Conservation (phyloP, 2,888 invertebrate species). For the Spodoptera picta region DNA sequence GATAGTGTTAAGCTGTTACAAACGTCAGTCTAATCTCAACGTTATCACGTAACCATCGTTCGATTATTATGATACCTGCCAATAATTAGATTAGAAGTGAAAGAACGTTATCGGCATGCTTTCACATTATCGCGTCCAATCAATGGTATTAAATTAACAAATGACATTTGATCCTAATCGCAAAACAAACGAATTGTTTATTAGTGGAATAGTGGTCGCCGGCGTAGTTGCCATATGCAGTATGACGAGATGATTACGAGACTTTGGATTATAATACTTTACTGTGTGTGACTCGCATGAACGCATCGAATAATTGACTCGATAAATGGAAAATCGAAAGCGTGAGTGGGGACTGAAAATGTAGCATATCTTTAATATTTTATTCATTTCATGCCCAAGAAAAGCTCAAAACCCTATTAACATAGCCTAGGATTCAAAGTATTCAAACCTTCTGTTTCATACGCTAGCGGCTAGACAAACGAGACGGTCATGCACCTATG, state of each 20-base stretch:
- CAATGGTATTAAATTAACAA: slow-evolving; percentile 33
- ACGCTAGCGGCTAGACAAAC: no score
- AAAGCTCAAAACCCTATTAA: no score
- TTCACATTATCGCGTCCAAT: slow-evolving; percentile 39
- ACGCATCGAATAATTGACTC: slow-evolving; percentile 44
- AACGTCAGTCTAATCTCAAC: slow-evolving; percentile 16
- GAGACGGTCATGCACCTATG: no score
- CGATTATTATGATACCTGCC: slow-evolving; percentile 26
- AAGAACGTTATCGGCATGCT: slow-evolving; percentile 28
- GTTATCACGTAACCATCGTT: slow-evolving; percentile 22
- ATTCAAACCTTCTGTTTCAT: no score
- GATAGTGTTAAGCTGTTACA: slow-evolving; percentile 3
- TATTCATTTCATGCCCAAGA: neutral
- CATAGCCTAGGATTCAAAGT: no score
- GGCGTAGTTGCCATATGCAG: neutral
- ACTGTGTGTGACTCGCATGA: slow-evolving; percentile 48
- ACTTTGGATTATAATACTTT: slow-evolving; percentile 39
- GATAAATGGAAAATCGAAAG: slow-evolving; percentile 52
- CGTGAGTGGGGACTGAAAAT: slow-evolving; percentile 29
- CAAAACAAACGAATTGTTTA: slow-evolving; percentile 40
- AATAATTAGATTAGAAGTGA: slow-evolving; percentile 26
- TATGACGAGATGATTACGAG: slow-evolving; percentile 34
- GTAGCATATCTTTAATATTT: neutral
- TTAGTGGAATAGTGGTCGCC: slow-evolving; percentile 17
- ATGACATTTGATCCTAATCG: slow-evolving; percentile 48